Evolutionary conservation across 2,888 invertebrate species (phyloP).

Genomic region (Melinopterus prodromus): DNA sequence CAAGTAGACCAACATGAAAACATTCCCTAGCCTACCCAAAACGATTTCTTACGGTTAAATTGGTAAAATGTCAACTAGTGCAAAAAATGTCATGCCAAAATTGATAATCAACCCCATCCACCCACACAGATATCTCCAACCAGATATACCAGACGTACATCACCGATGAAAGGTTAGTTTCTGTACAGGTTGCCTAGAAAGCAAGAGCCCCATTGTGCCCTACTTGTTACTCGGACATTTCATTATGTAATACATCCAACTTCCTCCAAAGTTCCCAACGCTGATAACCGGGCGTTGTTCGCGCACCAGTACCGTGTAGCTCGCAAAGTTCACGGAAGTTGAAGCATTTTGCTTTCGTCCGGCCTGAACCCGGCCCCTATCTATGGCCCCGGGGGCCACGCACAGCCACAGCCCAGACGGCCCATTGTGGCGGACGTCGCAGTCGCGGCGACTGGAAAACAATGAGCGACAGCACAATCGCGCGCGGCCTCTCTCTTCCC

Average conservation of each 20-base stretch:
- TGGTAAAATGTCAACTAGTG: too few species aligned
- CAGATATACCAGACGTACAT: background rate
- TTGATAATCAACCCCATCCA: too few species aligned
- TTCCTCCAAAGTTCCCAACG: background rate
- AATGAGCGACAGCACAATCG: background rate
- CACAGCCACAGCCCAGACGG: background rate
- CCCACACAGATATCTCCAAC: too few species aligned
- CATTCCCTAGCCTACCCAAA: too few species aligned
- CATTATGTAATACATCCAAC: conserved; percentile 4
- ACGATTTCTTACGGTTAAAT: too few species aligned
- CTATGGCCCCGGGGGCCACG: background rate
- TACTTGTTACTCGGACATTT: conserved; percentile 4
- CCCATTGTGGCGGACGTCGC: background rate
- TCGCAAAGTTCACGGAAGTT: background rate
- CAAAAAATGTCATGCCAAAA: too few species aligned
- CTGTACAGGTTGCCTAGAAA: background rate
- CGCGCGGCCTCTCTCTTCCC: background rate
- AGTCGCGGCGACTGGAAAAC: background rate
- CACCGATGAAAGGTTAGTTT: background rate
- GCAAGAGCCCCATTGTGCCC: background rate
- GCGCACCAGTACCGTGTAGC: too few species aligned
- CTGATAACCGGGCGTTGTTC: background rate
- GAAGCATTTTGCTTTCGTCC: background rate
- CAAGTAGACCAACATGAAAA: too few species aligned
- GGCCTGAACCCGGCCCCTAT: background rate